Base-by-base conservation (phyloP, 2,888 invertebrate species). In the Dascillus cervinus region DNA sequence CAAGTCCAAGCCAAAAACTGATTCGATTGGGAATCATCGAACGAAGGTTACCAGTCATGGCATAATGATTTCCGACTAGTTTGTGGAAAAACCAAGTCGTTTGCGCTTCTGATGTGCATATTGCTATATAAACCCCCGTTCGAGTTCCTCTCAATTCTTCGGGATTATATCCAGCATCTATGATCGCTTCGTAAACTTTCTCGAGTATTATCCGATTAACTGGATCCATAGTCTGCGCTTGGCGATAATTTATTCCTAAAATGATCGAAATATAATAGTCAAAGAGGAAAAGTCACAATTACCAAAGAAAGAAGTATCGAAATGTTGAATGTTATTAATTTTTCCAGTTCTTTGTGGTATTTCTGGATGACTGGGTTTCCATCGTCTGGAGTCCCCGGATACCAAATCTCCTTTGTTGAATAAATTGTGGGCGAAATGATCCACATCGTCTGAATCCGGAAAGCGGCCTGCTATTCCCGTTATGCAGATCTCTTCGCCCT, bases 1-100 rank as follows among this genome's bases (percentile, higher is more conserved):
- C 82, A 9, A 89, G 71, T 13, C 91, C 91, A 39, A 95, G 72
- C n/a, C 66, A 81, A 82, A n/a, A n/a, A n/a, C n/a, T n/a, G n/a
- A n/a, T n/a, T n/a, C n/a, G n/a, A n/a, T n/a, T n/a, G n/a, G n/a
- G n/a, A n/a, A n/a, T n/a, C n/a, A n/a, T n/a, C n/a, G n/a, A n/a
- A n/a, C n/a, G n/a, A n/a, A n/a, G n/a, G 58, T 47, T 73, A 72
- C 75, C 75, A 22, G 71, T 71, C 2, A 72, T 67, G 49, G 71
- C 71, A 44, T 70, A 48, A 8, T 27, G 28, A 5, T 37, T 22
- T 3, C 25, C 12, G 6, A 22, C 25, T 2, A 23, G n/a, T 10
- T 27, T 28, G 1, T 39, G 32, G 25, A 74, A 72, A 47, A 82
- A 75, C 73, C 81, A 78, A 8, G 77, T 79, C 49, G 82, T 82